Evolutionary conservation across 1,140 invertebrate species (phyloP), one percentile per base, ranked within the genome.

Genomic region (Akabosia matsudoensis): DNA sequence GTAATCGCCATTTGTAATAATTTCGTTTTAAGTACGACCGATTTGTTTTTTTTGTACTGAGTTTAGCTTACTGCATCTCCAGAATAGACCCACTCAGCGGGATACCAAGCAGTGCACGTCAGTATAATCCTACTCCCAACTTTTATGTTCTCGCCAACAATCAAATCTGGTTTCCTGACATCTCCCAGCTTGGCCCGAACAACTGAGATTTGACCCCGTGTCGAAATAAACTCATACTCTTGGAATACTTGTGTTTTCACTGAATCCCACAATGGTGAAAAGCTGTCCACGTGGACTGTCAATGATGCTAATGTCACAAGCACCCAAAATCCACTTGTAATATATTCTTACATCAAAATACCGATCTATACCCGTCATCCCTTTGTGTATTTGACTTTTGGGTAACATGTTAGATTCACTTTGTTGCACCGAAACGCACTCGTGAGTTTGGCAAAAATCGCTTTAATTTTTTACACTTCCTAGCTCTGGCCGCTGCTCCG

Each of bases 241-340:
- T 77, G 70, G 61, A 64, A 77, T 4, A 77, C 76, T 28, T 71
- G 72, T 4, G 76, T 77, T 34, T 73, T 77, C 28, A 77, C 72
- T n/a, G 67, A 72, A 73, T 77, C 76, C 76, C 76, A 77, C 22
- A 77, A 24, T 33, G 75, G 75, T 16, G 75, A 76, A 24, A 76
- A 61, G n/a, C 33, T 67, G 7, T 4, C 31, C 7, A 30, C 13
- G 7, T 30, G 13, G 1, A 67, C 30, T 10, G 7, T 45, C 37
- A 7, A 45, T 45, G 37, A 45, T 10, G 37, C 18, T 7, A 45
- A 45, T 18, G 18, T 18, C 18, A 45, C 37, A 45, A 45, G 37
- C 37, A 7, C 7, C 18, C 18, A 18, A 7, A 45, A 45, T 10
- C 37, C 37, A 45, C 37, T 45, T 45, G 37, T n/a, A n/a, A n/a